phyloP scores from a whole-genome alignment of 2,797 vertebrate species.

The Alosa sapidissima region DNA sequence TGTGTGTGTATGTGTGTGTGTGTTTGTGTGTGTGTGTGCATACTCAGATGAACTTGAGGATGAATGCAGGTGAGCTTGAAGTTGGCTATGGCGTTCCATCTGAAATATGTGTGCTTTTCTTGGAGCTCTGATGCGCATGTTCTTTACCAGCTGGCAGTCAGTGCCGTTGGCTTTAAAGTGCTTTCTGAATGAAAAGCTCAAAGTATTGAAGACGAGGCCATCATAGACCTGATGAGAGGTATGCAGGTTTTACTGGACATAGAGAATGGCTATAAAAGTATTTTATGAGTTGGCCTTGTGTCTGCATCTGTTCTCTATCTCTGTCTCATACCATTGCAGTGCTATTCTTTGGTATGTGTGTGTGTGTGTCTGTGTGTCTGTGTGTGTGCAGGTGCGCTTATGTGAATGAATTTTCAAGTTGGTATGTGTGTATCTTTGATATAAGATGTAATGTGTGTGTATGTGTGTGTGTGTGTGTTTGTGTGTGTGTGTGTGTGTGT shows the following conservation, averaged over 20 bases:
- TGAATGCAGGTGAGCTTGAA: background rate
- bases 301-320: background rate
- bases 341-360: background rate
- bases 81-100: background rate
- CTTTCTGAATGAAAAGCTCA: slow-evolving; percentile 30
- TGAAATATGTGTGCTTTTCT: background rate
- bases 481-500: background rate
- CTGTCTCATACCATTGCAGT: slow-evolving; percentile 14
- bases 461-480: background rate
- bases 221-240: background rate
- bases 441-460: background rate
- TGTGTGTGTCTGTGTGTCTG: slow-evolving; percentile 17
- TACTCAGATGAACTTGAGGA: background rate
- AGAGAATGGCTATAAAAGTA: background rate
- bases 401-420: background rate
- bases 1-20: background rate
- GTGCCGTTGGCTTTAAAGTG: background rate
- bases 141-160: background rate
- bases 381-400: background rate
- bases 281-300: slow-evolving; percentile 18
- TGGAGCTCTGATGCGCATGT: background rate
- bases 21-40: background rate
- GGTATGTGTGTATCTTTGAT: background rate
- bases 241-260: slow-evolving; percentile 22
- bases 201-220: background rate